phyloP scores from a whole-genome alignment of 1,140 invertebrate genomes.

The Ptiloglossa arizonensis region DNA sequence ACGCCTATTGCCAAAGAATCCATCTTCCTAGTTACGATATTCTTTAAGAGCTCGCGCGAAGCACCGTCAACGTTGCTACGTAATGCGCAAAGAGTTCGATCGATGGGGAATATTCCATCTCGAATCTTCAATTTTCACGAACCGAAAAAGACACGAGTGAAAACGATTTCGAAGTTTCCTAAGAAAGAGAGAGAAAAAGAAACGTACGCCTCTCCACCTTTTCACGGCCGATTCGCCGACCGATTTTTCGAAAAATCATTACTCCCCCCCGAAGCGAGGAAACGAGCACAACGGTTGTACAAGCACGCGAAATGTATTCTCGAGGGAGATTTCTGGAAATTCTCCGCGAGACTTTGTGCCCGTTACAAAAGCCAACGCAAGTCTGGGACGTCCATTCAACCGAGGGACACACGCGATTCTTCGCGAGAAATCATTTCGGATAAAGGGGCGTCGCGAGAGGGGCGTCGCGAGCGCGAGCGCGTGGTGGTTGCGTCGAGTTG shows the following conservation, averaged over 20 bases:
- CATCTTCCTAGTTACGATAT: conserved; percentile 21
- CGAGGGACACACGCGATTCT: background rate
- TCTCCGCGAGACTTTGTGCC: background rate
- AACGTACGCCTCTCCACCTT: too few relatives aligned
- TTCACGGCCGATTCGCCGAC: conserved; percentile 8
- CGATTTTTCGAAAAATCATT: background rate
- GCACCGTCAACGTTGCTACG: background rate
- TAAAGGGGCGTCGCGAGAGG: background rate
- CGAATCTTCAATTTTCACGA: conserved; percentile 6
- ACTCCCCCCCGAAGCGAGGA: too few relatives aligned
- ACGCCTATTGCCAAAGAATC: background rate
- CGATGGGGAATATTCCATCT: conserved; percentile 15
- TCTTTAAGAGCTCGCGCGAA: background rate
- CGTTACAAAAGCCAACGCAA: background rate
- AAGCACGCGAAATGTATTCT: background rate
- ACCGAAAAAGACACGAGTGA: background rate
- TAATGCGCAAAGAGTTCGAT: conserved; percentile 17
- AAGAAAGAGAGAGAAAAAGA: too few relatives aligned
- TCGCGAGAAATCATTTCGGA: background rate
- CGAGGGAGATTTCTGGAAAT: background rate
- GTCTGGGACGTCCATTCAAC: background rate
- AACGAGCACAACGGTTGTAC: too few relatives aligned
- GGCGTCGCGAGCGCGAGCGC: too few relatives aligned
- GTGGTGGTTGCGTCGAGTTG: background rate
- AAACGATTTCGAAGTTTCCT: conserved; percentile 10